A percentile compares a stretch with the other conserved stretches of the same genome.
phyloP scores from a whole-genome alignment of 2,888 invertebrate species.

The Disparrhopalites patrizii region DNA sequence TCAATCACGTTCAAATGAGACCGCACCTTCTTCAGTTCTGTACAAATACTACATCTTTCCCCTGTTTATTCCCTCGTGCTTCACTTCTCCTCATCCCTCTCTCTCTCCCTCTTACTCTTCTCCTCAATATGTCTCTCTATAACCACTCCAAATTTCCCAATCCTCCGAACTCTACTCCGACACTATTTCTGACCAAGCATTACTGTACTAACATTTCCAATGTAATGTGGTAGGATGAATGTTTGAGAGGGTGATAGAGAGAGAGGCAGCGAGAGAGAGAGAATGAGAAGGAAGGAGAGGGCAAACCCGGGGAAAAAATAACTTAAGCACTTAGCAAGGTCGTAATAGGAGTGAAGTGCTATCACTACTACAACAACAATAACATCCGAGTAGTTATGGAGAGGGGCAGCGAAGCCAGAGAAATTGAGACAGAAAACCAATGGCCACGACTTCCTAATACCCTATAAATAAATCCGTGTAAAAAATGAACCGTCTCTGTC shows the following conservation, averaged over 20 bases:
- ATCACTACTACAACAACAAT: neutral
- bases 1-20: conserved; percentile 31
- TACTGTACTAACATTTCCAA: no score
- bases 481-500: conserved; percentile 17
- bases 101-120: neutral
- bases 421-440: conserved; percentile 13
- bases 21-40: conserved; percentile 1
- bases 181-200: no score
- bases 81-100: neutral
- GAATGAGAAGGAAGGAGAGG: neutral
- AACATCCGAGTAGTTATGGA: neutral
- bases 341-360: neutral
- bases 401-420: neutral
- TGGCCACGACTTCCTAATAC: conserved; percentile 19
- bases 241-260: no score
- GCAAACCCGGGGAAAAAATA: conserved; percentile 1
- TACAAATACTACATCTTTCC: neutral
- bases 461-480: conserved; percentile 23
- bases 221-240: no score
- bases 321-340: conserved; percentile 13
- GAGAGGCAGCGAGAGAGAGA: neutral
- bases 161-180: no score
- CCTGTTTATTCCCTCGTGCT: neutral
- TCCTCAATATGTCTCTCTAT: neutral
- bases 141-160: no score